Conservation (phyloP, 2,113 vertebrate genomes). For the Dipodomys ordii region DNA sequence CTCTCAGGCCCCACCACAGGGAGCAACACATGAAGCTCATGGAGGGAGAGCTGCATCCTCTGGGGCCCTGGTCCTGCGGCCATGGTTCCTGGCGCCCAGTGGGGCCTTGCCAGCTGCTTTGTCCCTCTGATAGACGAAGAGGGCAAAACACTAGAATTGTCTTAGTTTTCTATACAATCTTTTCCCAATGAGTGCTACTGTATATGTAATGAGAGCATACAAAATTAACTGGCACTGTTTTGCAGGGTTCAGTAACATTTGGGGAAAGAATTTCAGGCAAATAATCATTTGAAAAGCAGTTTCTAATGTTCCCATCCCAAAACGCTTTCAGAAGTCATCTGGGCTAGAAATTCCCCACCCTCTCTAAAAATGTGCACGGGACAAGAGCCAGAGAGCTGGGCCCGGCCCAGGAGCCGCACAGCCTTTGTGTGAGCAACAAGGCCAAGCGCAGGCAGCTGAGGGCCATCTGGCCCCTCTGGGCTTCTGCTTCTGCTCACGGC, state of each 20-base stretch:
- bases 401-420: no score
- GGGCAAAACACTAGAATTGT: accelerated
- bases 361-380: constrained; percentile 49
- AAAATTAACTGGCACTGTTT: neutral
- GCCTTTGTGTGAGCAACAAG: neutral
- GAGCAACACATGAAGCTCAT: neutral
- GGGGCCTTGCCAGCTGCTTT: accelerated
- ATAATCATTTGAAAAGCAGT: neutral
- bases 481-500: neutral
- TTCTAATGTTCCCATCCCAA: neutral
- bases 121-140: neutral
- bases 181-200: accelerated
- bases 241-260: neutral
- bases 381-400: neutral
- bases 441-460: neutral
- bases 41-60: no score
- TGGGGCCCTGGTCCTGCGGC: accelerated
- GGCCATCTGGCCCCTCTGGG: accelerated
- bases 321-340: neutral
- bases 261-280: neutral
- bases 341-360: constrained; percentile 55
- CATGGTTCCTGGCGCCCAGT: accelerated
- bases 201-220: accelerated
- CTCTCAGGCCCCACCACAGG: neutral
- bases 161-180: accelerated